Conservation (phyloP, 2,113 vertebrate genomes). For the Muntiacus reevesi region DNA sequence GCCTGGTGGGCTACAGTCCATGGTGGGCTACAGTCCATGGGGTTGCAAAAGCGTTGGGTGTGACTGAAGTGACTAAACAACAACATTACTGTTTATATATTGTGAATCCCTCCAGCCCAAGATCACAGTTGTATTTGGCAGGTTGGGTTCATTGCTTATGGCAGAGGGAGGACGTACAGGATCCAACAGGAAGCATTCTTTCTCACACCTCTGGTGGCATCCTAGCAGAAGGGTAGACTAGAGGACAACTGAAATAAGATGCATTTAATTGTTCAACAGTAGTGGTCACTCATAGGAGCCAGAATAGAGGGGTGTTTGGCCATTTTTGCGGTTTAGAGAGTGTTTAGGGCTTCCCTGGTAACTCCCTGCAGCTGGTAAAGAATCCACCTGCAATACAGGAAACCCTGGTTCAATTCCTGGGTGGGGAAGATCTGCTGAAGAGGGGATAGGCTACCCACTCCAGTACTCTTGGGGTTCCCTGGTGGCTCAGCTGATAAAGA, state of each 20-base stretch:
- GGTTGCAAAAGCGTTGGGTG: background rate
- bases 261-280: background rate
- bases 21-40: background rate
- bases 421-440: background rate
- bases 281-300: background rate
- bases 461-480: background rate
- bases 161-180: background rate
- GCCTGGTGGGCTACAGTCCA: background rate
- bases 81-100: background rate
- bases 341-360: background rate
- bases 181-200: background rate
- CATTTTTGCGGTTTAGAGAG: background rate
- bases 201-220: background rate
- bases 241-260: background rate
- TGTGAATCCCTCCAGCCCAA: background rate
- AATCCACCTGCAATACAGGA: background rate
- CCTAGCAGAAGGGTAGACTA: background rate
- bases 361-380: background rate
- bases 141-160: background rate
- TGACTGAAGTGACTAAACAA: background rate
- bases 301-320: rapidly evolving
- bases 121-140: background rate
- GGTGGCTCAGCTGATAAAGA: background rate
- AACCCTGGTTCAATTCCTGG: background rate
- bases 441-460: background rate